Evolutionary conservation across 2,113 vertebrate species (phyloP).

Genomic region (Eclectus roratus): DNA sequence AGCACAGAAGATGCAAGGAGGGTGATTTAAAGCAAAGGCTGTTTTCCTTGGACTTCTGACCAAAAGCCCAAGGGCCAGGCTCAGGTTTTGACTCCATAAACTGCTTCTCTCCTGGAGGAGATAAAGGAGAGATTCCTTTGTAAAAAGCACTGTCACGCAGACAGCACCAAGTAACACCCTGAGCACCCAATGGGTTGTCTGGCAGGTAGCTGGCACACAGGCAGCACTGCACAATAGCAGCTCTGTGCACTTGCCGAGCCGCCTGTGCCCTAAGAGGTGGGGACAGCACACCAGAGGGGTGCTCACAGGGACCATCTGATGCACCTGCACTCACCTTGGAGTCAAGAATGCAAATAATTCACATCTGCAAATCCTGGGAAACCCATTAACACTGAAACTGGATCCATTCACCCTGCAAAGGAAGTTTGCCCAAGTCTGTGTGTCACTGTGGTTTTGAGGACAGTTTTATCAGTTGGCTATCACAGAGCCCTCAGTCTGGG

Average conservation of each 20-base stretch:
- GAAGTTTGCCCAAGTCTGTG: not conserved
- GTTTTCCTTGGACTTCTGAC: not conserved
- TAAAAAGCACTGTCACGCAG: not conserved
- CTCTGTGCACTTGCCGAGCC: slow-evolving; percentile 41
- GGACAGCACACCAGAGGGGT: not conserved
- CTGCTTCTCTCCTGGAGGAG: fast-evolving
- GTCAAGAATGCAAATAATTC: slow-evolving; percentile 75
- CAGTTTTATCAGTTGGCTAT: not conserved
- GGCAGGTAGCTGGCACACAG: not conserved
- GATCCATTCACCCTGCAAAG: not conserved
- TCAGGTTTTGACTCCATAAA: not conserved
- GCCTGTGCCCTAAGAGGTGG: not conserved
- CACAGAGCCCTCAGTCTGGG: not conserved
- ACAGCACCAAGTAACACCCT: not conserved
- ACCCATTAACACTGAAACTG: not conserved
- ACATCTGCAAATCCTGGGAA: slow-evolving; percentile 57
- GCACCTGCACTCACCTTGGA: slow-evolving; percentile 73
- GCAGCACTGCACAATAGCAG: slow-evolving; percentile 60
- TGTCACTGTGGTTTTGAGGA: fast-evolving
- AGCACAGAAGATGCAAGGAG: slow-evolving; percentile 14
- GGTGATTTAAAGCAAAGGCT: not conserved
- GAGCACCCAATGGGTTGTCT: not conserved
- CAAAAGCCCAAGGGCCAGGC: not conserved
- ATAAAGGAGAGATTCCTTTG: not conserved
- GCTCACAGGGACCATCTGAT: not conserved